Evolutionary conservation across 1,140 invertebrate genomes (phyloP).

Genomic region (Oreohelix idahoensis): DNA sequence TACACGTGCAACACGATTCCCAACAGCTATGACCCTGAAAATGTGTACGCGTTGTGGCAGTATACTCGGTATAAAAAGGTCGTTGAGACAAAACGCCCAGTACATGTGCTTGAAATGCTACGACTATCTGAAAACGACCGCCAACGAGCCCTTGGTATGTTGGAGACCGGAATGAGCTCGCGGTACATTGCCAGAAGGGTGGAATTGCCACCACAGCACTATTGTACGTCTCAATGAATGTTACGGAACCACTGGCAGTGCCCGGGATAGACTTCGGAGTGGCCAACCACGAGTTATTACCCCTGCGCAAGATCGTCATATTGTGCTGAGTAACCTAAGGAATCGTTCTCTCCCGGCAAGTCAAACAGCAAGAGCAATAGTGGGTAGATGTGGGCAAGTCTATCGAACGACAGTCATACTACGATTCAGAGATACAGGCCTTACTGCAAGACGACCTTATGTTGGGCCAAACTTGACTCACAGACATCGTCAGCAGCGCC

Average conservation of each 20-base stretch:
- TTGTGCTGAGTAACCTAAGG: background rate
- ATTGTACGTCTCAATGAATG: background rate
- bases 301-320: conserved; percentile 5
- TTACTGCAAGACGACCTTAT: conserved; percentile 9
- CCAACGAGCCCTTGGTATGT: background rate
- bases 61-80: background rate
- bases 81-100: background rate
- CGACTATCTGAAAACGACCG: background rate
- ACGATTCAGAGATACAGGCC: background rate
- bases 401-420: background rate
- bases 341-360: background rate
- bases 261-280: background rate
- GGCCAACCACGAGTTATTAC: background rate
- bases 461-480: conserved; percentile 9
- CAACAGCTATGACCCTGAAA: background rate
- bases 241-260: background rate
- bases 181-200: background rate
- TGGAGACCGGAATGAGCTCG: background rate
- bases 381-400: background rate
- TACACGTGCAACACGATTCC: conserved; percentile 1
- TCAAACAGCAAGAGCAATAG: conserved; percentile 1
- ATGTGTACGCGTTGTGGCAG: background rate
- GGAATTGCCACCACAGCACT: conserved; percentile 8
- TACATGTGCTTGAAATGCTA: background rate
- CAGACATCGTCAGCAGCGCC: conserved; percentile 4